A percentile compares a stretch with the other conserved stretches of the same genome.
Conservation (phyloP, 2,888 invertebrate genomes). For the Xestobium rufovillosum region DNA sequence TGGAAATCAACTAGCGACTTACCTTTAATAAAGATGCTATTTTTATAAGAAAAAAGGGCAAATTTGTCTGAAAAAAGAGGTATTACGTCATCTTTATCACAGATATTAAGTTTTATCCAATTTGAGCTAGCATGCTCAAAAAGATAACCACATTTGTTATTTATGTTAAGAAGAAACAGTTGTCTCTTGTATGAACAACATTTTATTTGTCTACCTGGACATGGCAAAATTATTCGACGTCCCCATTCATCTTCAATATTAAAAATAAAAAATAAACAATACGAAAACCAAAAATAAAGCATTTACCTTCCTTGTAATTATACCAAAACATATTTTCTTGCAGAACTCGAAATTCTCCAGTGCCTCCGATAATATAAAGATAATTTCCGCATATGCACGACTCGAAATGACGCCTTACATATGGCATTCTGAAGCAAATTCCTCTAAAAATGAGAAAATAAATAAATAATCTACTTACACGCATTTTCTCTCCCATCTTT, state of each 20-base stretch:
- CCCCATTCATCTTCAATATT: constrained; percentile 37
- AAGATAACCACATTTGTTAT: constrained; percentile 29
- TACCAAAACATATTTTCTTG: constrained; percentile 37
- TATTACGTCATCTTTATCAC: constrained; percentile 19
- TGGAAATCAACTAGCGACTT: constrained; percentile 8
- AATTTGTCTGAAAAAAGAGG: constrained; percentile 23
- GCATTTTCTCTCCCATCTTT: constrained; percentile 33
- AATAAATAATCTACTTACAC: constrained; percentile 26
- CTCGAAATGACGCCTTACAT: constrained; percentile 38
- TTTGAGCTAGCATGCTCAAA: constrained; percentile 21
- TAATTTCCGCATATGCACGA: constrained; percentile 33
- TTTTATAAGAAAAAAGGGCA: constrained; percentile 29
- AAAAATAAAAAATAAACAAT: background rate
- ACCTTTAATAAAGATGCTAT: constrained; percentile 34
- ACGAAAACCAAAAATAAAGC: background rate
- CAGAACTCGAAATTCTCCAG: constrained; percentile 33
- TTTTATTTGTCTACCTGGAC: constrained; percentile 28
- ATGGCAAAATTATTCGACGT: constrained; percentile 28
- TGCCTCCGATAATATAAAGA: constrained; percentile 37
- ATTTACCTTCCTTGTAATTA: constrained; percentile 30
- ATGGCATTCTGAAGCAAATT: constrained; percentile 28
- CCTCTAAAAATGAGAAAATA: background rate
- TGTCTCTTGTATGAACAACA: constrained; percentile 32
- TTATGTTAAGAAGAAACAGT: constrained; percentile 31
- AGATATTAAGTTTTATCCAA: constrained; percentile 26